Evolutionary conservation across 2,113 vertebrate genomes (phyloP).

Genomic region (Falcunculus frontatus): DNA sequence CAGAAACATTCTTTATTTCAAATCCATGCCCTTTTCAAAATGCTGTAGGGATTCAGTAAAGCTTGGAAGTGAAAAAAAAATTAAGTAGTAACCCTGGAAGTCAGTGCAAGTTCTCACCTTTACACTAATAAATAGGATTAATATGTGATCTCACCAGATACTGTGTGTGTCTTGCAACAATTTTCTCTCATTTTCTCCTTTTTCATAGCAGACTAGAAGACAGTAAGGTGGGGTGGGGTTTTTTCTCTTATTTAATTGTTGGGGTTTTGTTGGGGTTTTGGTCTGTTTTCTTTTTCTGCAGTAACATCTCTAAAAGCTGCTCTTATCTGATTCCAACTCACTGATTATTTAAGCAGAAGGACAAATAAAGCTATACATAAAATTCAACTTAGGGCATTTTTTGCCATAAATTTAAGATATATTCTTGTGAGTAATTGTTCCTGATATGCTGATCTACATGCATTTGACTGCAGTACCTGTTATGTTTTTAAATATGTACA

Average conservation of each 20-base stretch:
- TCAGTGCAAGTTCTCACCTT: not conserved
- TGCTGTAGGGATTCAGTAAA: not conserved
- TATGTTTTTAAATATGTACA: accelerated
- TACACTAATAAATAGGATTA: not conserved
- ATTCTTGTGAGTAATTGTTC: not conserved
- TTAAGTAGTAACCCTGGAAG: not conserved
- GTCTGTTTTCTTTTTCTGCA: not conserved
- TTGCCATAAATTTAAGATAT: not conserved
- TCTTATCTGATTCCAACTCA: not conserved
- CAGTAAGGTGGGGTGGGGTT: not conserved
- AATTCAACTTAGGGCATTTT: not conserved
- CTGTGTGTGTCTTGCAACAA: not conserved
- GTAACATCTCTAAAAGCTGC: not conserved
- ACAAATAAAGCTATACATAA: not conserved
- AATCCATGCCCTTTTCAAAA: not conserved
- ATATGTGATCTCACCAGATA: not conserved
- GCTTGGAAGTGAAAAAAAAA: not conserved
- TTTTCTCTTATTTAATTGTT: not conserved
- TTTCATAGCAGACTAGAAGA: not conserved
- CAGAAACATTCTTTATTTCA: not conserved
- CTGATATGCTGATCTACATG: not conserved
- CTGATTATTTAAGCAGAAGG: not conserved
- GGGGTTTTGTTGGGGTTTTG: not conserved
- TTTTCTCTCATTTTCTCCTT: not conserved
- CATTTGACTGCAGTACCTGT: not conserved